Percentiles rank a stretch among this genome's conserved stretches.
These are phyloP conservation scores for Megalonaias nervosa DNA, from an alignment of 1,140 invertebrate genomes.

Conservation along the genomic window DNA sequence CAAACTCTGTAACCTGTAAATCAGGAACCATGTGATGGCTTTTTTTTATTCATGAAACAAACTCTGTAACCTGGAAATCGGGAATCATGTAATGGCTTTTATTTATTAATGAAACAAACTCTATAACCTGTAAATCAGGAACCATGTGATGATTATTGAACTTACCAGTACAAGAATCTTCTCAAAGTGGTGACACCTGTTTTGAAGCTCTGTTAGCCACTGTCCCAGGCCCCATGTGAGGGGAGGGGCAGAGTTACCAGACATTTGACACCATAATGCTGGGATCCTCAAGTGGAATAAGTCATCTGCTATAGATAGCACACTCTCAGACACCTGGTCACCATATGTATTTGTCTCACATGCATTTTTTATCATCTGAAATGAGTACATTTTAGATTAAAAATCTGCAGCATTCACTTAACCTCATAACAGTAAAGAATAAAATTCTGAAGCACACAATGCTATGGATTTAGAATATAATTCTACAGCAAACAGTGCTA, in stretches of 20 bases:
- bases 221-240: slow-evolving; percentile 59
- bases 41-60: too few relatives aligned
- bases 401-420: background rate
- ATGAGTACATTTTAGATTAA: background rate
- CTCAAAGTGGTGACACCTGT: slow-evolving; percentile 68
- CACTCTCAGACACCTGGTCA: slow-evolving; percentile 59
- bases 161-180: slow-evolving; percentile 53
- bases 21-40: too few relatives aligned
- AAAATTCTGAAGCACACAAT: too few relatives aligned
- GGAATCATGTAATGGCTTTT: too few relatives aligned
- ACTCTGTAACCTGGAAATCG: too few relatives aligned
- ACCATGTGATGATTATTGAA: too few relatives aligned
- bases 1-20: too few relatives aligned
- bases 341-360: slow-evolving; percentile 65
- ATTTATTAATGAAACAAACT: too few relatives aligned
- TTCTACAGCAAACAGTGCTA: too few relatives aligned
- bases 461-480: too few relatives aligned
- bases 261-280: slow-evolving; percentile 61
- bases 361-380: slow-evolving; percentile 66
- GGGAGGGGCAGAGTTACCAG: slow-evolving; percentile 63
- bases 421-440: too few relatives aligned
- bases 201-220: slow-evolving; percentile 65
- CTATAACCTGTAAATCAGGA: too few relatives aligned
- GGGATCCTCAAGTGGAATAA: slow-evolving; percentile 68
- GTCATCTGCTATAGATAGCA: slow-evolving; percentile 67